Evolutionary conservation across 30 jellyfish, hydroid and myxozoan genomes (phyloP).

Genomic region (Nemopilema nomurai): DNA sequence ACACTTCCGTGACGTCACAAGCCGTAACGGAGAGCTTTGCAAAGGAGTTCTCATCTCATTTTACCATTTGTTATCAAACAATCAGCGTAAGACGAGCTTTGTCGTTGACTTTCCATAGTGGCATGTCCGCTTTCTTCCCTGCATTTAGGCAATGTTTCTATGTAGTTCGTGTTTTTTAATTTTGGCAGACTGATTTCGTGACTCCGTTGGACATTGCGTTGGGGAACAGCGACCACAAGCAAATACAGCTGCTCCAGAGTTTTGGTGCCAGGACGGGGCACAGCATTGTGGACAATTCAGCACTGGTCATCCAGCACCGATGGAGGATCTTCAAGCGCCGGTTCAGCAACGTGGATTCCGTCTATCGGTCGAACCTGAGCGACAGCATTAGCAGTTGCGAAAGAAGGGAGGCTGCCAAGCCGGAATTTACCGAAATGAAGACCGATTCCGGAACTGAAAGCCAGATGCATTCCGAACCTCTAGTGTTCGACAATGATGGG

Average conservation of each 20-base stretch:
- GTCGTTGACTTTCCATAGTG: too few species aligned
- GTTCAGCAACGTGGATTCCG: slow-evolving; percentile 31
- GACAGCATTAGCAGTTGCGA: slow-evolving; percentile 48
- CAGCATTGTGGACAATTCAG: slow-evolving; percentile 54
- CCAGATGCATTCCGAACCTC: not conserved
- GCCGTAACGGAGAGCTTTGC: too few species aligned
- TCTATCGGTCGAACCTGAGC: slow-evolving; percentile 19
- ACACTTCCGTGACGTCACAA: too few species aligned
- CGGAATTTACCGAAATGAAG: not conserved
- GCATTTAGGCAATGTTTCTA: not conserved
- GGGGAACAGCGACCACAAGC: slow-evolving; percentile 65
- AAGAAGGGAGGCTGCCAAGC: not conserved
- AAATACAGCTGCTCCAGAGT: slow-evolving; percentile 37
- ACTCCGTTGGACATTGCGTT: slow-evolving; percentile 74
- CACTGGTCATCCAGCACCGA: slow-evolving; percentile 61
- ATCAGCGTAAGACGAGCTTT: too few species aligned
- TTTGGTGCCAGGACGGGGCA: slow-evolving; percentile 84
- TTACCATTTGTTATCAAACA: too few species aligned
- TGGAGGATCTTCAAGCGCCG: slow-evolving; percentile 66
- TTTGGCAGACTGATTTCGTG: slow-evolving; percentile 46
- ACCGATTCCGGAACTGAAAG: not conserved
- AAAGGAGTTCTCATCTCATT: too few species aligned
- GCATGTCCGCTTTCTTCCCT: too few species aligned
- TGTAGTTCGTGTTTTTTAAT: not conserved
- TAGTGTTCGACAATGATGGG: not conserved